Base-by-base conservation (phyloP, 2,113 vertebrate species). In the Microcebus lehilahytsara region DNA sequence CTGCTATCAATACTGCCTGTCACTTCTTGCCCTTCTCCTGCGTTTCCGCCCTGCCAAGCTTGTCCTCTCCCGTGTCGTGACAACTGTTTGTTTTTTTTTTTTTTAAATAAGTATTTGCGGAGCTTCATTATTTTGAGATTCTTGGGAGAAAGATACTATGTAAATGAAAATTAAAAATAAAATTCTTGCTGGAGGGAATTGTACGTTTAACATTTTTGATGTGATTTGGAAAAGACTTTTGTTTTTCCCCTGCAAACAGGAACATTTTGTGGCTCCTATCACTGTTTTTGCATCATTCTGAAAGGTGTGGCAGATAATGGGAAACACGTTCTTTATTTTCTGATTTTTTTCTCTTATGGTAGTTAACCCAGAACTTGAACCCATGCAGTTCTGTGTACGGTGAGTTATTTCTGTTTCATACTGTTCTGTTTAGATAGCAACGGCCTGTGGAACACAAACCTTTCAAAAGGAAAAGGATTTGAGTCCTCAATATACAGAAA, bases 141-240 rank as follows among this genome's bases (percentile, higher is more conserved):
- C 89, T 97, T 97, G 88, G 92, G 96, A 93, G 86, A 93, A 93
- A 93, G 94, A 89, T 79, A 94, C 69, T 86, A 93, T 97, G 95
- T 97, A 97, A 97, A 96, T 97, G 84, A 96, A 97, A 97, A 93
- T 95, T 90, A 96, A 96, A 97, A 93, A 97, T 96, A 97, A 96
- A 93, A 95, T 97, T 92, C 64, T 97, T 87, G 71, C 93, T 84
- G 71, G 95, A 97, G 95, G 89, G 92, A 92, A 81, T 95, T 62
- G 79, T 91, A 84, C 53, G 81, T 96, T 91, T 81, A 89, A 89
- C 64, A 88, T 94, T 56, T 92, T 75, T 69, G 67, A 94, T 95
- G 86, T 93, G 64, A 19, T 84, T 96, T 90, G 60, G 83, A 62
- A 93, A 89, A 84, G 46, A 71, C 84, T 86, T 91, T 72, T 60